These are phyloP conservation scores for Arrhopalites spinosus DNA, from an alignment of 2,888 invertebrate species.

Conservation along the genomic window DNA sequence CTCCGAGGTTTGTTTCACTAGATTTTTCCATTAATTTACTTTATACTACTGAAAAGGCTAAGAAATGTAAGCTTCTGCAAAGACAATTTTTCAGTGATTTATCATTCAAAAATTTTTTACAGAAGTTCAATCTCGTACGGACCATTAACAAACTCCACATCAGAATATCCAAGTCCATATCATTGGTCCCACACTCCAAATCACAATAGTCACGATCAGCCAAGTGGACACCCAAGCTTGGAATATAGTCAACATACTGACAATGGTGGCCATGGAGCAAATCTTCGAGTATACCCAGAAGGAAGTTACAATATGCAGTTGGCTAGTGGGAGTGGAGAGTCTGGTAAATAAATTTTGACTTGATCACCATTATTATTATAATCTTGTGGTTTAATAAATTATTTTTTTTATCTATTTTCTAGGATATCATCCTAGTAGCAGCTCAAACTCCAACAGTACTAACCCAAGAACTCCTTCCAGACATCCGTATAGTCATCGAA, in stretches of 20 bases:
- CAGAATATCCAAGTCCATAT: conserved; percentile 28
- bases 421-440: conserved; percentile 61
- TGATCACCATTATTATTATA: too few species aligned
- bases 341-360: too few species aligned
- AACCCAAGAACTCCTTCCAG: conserved; percentile 58
- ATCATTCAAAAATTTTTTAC: too few species aligned
- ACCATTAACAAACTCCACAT: conserved; percentile 5
- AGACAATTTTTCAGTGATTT: too few species aligned
- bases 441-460: conserved; percentile 59
- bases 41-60: too few species aligned
- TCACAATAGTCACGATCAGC: background rate
- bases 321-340: conserved; percentile 45
- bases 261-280: background rate
- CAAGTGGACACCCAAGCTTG: too few species aligned
- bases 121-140: conserved; percentile 12
- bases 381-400: too few species aligned
- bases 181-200: background rate
- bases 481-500: conserved; percentile 64
- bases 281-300: conserved; percentile 20
- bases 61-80: too few species aligned
- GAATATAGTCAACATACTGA: conserved; percentile 8
- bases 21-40: too few species aligned
- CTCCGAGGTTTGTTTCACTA: too few species aligned
- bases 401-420: too few species aligned
- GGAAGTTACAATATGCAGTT: conserved; percentile 23